These are phyloP conservation scores for Protodeltote pygarga DNA, from an alignment of 2,888 invertebrate species.

Conservation along the genomic window DNA sequence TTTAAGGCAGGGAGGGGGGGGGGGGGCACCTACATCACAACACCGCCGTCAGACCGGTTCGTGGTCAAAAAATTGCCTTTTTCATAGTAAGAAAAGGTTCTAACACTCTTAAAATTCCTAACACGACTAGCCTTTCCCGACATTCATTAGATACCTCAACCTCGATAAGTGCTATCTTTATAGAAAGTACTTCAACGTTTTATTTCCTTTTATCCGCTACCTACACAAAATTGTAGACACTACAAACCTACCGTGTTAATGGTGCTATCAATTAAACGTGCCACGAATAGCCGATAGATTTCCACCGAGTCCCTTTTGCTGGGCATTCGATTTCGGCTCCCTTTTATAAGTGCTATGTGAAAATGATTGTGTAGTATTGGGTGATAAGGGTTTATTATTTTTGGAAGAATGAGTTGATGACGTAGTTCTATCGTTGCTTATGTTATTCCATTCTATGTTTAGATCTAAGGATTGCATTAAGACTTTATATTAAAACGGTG, in stretches of 20 bases:
- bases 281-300: conserved; percentile 72
- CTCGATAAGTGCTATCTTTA: conserved; percentile 13
- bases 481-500: too few species aligned
- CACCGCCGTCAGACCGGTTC: too few species aligned
- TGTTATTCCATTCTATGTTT: too few species aligned
- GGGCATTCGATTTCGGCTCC: conserved; percentile 60
- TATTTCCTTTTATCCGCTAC: conserved; percentile 16
- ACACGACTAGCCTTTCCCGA: not conserved
- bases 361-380: conserved; percentile 6
- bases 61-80: too few species aligned
- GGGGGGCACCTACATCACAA: too few species aligned
- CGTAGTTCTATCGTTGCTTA: not conserved
- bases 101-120: conserved; percentile 9
- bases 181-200: conserved; percentile 22
- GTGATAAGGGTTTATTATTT: not conserved
- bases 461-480: too few species aligned
- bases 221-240: conserved; percentile 27
- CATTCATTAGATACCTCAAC: conserved; percentile 30
- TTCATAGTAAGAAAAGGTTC: conserved; percentile 3
- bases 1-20: too few species aligned
- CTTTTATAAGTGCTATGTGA: conserved; percentile 10
- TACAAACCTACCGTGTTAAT: conserved; percentile 67
- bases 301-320: conserved; percentile 62
- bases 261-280: conserved; percentile 78
- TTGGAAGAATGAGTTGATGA: not conserved